Base-by-base conservation (phyloP, 1,140 invertebrate species). In the Nasonia vitripennis region DNA sequence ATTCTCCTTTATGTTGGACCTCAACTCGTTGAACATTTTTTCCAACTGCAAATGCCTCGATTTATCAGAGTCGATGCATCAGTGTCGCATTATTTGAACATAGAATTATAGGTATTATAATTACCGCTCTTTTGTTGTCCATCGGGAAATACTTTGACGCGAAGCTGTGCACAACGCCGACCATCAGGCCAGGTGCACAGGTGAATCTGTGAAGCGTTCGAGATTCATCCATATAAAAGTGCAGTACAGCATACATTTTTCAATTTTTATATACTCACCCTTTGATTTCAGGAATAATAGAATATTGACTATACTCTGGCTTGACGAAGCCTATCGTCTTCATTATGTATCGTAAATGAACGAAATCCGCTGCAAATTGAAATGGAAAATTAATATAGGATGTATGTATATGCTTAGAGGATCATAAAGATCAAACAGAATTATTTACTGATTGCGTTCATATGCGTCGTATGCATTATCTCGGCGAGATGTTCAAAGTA, bases 261-360 rank as follows among this genome's bases (percentile, higher is more conserved):
- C 34, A 75, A 45, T 45, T 77, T 48, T 77, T 2, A 48, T 1
- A 37, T 31, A 71, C 80, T 45, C 23, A 86, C 85, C 85, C 85
- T 74, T 83, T 80, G 0, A 86, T 37, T 4, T 20, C 37, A n/a
- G 86, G 86, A 77, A 86, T 80, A 4, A 86, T 67, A 0, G 85
- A 74, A 17, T 78, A 86, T 31, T 86, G 71, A 37, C 68, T 10
- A 12, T 70, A 86, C 11, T 77, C 55, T 10, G 68, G 34, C 12
- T 84, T 70, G 17, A 86, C 78, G 0, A 84, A 84, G 9, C 86
- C 86, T 23, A 84, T 84, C 7, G 81, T 86, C 27, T 84, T 86
- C 27, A 78, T 75, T 37, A 86, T 23, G 62, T 80, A 84, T 55
- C 78, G 34, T n/a, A 86, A 79, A 71, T 86, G 77, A 37, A 84